Conservation (phyloP, 2,113 vertebrate genomes). For the Eptesicus fuscus region DNA sequence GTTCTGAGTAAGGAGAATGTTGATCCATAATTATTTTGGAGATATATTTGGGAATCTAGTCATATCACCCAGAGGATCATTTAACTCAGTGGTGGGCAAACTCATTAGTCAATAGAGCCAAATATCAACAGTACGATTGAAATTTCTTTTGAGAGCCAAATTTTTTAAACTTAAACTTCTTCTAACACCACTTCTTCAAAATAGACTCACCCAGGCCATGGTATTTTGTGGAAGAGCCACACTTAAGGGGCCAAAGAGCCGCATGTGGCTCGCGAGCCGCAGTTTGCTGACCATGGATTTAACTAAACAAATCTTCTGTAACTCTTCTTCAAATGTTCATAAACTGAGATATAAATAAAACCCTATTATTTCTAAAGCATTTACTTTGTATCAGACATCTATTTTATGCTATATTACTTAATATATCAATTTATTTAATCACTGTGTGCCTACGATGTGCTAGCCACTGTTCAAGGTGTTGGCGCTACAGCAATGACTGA, state of each 20-base stretch:
- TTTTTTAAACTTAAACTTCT: too few species aligned
- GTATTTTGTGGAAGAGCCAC: too few species aligned
- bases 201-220: too few species aligned
- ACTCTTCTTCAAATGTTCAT: neutral
- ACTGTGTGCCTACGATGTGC: neutral
- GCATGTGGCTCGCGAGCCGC: too few species aligned
- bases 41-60: neutral
- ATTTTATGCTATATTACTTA: neutral
- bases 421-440: neutral
- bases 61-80: neutral
- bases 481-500: neutral
- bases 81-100: neutral
- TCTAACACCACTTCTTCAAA: too few species aligned
- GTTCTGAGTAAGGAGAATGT: neutral
- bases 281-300: neutral
- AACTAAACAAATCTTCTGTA: neutral
- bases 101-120: too few species aligned
- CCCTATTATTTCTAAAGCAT: neutral
- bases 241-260: too few species aligned
- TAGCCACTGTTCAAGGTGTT: neutral
- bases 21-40: neutral
- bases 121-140: too few species aligned
- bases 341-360: neutral
- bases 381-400: neutral
- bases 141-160: too few species aligned